Evolutionary conservation across 2,113 vertebrate genomes (phyloP).

Genomic region (Pteronura brasiliensis): DNA sequence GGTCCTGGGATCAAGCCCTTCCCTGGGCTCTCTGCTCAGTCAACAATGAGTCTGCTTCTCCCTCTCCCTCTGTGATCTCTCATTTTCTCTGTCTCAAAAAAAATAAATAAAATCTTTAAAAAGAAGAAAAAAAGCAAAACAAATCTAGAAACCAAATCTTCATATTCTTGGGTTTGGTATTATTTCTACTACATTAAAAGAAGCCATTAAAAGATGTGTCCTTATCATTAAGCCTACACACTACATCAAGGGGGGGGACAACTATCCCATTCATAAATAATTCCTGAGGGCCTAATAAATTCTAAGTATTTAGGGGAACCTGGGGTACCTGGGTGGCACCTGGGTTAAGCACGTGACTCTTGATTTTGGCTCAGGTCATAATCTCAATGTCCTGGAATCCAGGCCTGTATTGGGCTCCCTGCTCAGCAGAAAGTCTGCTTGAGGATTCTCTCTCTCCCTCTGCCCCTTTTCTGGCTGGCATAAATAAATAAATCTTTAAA

Average conservation of each 20-base stretch:
- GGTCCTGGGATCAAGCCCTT: neutral
- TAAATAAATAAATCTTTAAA: neutral
- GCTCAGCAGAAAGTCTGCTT: neutral
- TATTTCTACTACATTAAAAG: conserved; percentile 19
- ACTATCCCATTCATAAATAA: conserved; percentile 20
- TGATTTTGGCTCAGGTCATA: neutral
- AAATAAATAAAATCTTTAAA: neutral
- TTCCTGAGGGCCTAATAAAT: neutral
- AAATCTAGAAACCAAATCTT: conserved; percentile 26
- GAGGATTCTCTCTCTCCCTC: neutral
- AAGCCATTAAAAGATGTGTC: neutral
- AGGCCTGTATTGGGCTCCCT: neutral
- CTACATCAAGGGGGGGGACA: neutral
- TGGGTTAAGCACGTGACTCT: neutral
- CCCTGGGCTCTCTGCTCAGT: neutral
- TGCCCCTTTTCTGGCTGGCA: neutral
- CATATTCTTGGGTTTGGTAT: neutral
- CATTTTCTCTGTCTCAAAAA: neutral
- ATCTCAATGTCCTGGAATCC: neutral
- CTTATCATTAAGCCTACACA: conserved; percentile 10
- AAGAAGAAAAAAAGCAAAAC: neutral
- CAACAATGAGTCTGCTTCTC: neutral
- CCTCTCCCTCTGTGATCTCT: neutral
- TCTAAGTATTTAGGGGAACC: neutral
- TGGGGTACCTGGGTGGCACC: neutral